A percentile compares a stretch with the other conserved stretches of the same genome.
phyloP scores from a whole-genome alignment of 2,797 vertebrate species.

The Eulemur rubriventer region DNA sequence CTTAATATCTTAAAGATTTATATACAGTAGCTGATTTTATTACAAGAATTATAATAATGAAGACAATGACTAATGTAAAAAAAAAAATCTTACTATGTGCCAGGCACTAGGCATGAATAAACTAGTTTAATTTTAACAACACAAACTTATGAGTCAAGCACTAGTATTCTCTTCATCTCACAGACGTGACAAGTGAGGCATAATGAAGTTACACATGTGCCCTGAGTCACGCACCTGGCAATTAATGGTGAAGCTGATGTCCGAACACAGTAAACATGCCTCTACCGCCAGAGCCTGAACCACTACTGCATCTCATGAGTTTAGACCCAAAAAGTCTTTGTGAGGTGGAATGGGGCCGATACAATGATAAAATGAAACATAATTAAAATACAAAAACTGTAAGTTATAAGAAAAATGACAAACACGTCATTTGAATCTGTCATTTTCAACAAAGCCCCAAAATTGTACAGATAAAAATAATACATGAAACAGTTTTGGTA shows the following conservation, averaged over 20 bases:
- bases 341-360: background rate
- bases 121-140: background rate
- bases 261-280: background rate
- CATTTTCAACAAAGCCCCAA: slow-evolving; percentile 24
- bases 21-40: background rate
- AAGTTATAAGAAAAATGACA: background rate
- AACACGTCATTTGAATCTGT: background rate
- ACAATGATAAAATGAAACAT: background rate
- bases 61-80: background rate
- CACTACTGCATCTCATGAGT: background rate
- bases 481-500: background rate
- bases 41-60: background rate
- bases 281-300: background rate
- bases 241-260: background rate
- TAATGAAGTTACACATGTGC: background rate
- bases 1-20: background rate
- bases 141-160: background rate
- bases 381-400: background rate
- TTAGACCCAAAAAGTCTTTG: background rate
- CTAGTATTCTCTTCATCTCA: background rate
- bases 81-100: background rate
- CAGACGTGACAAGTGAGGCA: background rate
- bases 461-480: background rate
- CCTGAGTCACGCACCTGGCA: background rate
- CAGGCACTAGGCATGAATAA: background rate